Percentiles rank a stretch among this genome's conserved stretches.
Conservation (phyloP, 2,888 invertebrate species). For the Melanostoma scalare region DNA sequence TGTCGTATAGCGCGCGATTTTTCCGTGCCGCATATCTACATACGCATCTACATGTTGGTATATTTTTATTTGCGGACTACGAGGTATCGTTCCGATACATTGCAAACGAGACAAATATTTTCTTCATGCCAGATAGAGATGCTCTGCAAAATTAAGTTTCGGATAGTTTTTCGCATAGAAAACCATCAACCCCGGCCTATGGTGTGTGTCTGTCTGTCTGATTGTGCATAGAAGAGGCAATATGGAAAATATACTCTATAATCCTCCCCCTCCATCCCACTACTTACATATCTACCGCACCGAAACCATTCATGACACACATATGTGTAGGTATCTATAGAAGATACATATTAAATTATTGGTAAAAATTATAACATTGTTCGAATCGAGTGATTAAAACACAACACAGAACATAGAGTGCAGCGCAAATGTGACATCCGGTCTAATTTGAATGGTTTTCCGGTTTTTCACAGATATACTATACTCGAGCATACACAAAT, state of each 20-base stretch:
- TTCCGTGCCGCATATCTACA: slow-evolving; percentile 37
- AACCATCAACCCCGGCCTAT: no score
- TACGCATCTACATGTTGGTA: background rate
- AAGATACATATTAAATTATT: slow-evolving; percentile 56
- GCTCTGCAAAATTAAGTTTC: slow-evolving; percentile 67
- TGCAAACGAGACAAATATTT: slow-evolving; percentile 75
- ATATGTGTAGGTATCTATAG: background rate
- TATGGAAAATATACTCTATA: slow-evolving; percentile 12
- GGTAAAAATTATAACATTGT: slow-evolving; percentile 67
- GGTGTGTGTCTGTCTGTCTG: no score
- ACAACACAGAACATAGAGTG: slow-evolving; percentile 26
- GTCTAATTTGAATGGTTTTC: slow-evolving; percentile 72
- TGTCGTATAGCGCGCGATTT: slow-evolving; percentile 27
- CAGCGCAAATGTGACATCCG: slow-evolving; percentile 68
- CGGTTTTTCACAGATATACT: slow-evolving; percentile 61
- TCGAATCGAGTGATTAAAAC: slow-evolving; percentile 64
- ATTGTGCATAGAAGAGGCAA: background rate
- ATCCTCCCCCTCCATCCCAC: background rate
- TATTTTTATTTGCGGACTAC: slow-evolving; percentile 56
- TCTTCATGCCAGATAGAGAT: slow-evolving; percentile 68
- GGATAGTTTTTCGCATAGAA: slow-evolving; percentile 27
- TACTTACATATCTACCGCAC: background rate
- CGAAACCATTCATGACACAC: no score
- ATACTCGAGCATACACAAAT: background rate
- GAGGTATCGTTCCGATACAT: slow-evolving; percentile 74